Conservation (phyloP, 2,113 vertebrate genomes). For the Sakesphorus luctuosus region DNA sequence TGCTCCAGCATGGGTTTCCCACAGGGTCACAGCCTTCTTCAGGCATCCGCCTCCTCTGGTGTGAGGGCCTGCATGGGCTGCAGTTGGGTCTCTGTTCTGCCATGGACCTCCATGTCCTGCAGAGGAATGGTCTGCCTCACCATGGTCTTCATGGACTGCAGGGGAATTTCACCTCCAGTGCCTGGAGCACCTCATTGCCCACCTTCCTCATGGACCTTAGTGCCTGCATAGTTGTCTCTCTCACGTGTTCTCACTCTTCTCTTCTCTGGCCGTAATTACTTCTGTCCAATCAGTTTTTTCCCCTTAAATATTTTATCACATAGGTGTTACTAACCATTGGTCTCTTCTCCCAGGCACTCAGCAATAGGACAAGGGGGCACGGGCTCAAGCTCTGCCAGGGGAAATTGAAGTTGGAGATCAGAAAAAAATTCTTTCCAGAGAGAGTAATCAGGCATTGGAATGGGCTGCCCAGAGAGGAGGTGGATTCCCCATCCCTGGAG, state of each 20-base stretch:
- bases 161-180: neutral
- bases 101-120: neutral
- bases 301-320: neutral
- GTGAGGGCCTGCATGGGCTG: neutral
- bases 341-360: no score
- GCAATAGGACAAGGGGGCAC: no score
- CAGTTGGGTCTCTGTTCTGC: neutral
- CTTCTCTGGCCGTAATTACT: neutral
- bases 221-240: neutral
- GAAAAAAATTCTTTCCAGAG: no score
- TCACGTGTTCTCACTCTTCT: neutral
- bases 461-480: no score
- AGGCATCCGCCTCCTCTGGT: neutral
- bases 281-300: neutral
- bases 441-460: no score
- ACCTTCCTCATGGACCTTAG: neutral
- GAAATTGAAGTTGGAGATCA: no score
- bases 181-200: neutral
- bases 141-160: neutral
- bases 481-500: no score
- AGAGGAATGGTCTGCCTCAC: neutral
- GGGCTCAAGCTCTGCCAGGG: no score
- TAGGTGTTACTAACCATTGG: rapidly evolving
- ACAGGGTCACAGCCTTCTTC: neutral
- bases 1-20: neutral